These are phyloP conservation scores for Zaprionus tsacasi DNA, from an alignment of 1,140 invertebrate species.

Conservation along the genomic window DNA sequence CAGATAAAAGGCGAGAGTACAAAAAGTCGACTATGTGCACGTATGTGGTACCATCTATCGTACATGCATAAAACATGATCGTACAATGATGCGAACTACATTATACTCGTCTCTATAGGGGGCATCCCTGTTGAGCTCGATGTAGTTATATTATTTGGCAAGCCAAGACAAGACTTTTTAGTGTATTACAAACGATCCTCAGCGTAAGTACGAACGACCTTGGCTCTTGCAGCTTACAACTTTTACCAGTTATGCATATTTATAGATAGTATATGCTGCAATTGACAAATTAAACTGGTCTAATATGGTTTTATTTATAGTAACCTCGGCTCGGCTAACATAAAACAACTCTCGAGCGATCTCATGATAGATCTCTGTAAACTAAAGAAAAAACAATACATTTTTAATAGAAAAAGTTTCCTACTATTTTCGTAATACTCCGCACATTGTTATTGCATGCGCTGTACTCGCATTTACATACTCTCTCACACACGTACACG, in stretches of 20 bases:
- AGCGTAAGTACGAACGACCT: neutral
- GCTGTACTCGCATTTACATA: neutral
- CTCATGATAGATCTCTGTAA: neutral
- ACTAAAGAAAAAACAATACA: neutral
- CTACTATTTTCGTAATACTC: neutral
- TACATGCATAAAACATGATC: conserved; percentile 64
- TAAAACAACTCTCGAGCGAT: neutral
- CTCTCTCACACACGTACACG: neutral
- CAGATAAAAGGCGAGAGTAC: conserved; percentile 65
- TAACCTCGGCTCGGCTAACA: neutral
- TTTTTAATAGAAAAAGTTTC: neutral
- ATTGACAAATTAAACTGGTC: conserved; percentile 4
- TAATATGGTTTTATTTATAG: neutral
- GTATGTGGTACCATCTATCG: conserved; percentile 54
- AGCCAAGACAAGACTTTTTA: neutral
- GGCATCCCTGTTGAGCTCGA: neutral
- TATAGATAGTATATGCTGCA: neutral
- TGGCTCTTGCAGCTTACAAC: neutral
- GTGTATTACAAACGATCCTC: neutral
- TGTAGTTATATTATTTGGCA: neutral
- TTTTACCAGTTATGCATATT: conserved; percentile 9
- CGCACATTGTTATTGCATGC: conserved; percentile 1
- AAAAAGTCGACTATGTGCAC: conserved; percentile 27
- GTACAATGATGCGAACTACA: conserved; percentile 46
- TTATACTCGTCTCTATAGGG: neutral